Conservation (phyloP, 2,113 vertebrate genomes). For the Leptodactylus fuscus region DNA sequence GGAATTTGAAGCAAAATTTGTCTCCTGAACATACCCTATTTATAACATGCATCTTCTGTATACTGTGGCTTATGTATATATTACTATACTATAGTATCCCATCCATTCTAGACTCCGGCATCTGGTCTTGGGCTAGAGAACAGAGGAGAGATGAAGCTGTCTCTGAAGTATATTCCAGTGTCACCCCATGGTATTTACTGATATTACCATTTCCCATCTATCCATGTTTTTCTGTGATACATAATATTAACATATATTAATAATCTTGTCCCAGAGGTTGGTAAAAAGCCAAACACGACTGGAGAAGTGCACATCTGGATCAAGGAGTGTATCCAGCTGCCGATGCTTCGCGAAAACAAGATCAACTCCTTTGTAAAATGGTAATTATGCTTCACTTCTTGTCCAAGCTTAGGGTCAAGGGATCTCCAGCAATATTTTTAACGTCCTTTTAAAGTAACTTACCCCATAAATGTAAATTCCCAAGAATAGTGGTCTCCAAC, state of each 20-base stretch:
- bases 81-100: too few relatives aligned
- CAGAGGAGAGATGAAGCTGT: conserved; percentile 86
- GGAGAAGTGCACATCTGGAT: conserved; percentile 96
- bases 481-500: too few relatives aligned
- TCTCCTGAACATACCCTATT: too few relatives aligned
- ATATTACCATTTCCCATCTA: neutral
- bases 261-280: conserved; percentile 66
- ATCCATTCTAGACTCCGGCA: conserved; percentile 66
- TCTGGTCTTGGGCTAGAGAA: conserved; percentile 70
- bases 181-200: conserved; percentile 76
- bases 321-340: conserved; percentile 89
- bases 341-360: conserved; percentile 75
- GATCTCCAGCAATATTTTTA: too few relatives aligned
- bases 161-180: conserved; percentile 84
- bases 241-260: neutral
- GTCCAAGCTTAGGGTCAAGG: too few relatives aligned
- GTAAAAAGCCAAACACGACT: conserved; percentile 74
- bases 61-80: too few relatives aligned
- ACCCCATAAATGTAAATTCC: neutral
- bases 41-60: too few relatives aligned
- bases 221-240: neutral
- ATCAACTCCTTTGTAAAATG: conserved; percentile 95
- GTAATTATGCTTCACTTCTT: conserved; percentile 68
- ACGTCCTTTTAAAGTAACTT: too few relatives aligned
- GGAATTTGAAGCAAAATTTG: too few relatives aligned